Conservation (phyloP, 2,113 vertebrate genomes). For the Labeo catla region DNA sequence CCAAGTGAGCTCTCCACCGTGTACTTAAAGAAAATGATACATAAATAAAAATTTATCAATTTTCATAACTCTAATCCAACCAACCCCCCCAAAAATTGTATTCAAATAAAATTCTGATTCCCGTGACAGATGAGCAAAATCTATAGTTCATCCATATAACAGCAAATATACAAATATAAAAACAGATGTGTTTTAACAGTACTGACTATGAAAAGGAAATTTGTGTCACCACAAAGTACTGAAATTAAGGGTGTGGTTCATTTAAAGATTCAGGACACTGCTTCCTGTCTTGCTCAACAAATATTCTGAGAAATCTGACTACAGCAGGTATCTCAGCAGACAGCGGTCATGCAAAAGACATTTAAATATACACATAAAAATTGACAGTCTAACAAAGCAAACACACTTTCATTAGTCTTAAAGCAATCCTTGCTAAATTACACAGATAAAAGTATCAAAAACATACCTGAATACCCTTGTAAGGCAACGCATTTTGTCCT, state of each 20-base stretch:
- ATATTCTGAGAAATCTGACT: neutral
- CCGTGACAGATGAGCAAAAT: neutral
- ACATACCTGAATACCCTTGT: conserved; percentile 31
- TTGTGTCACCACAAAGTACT: neutral
- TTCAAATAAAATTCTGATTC: conserved; percentile 19
- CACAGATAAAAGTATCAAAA: neutral
- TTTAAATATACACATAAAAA: neutral
- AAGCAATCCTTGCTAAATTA: neutral
- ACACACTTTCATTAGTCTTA: neutral
- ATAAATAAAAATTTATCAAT: neutral
- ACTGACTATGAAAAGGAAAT: neutral
- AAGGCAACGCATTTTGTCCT: conserved; percentile 3
- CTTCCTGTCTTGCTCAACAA: neutral
- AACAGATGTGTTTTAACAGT: neutral
- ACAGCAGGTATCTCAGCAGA: neutral
- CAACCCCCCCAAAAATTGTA: neutral
- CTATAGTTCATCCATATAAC: neutral
- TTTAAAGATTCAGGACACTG: neutral
- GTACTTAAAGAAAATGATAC: neutral
- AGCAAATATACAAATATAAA: neutral
- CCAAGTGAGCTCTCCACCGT: neutral
- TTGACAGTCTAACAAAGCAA: conserved; percentile 4
- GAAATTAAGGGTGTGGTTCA: neutral
- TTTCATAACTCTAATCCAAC: neutral
- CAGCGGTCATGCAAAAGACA: neutral